These are phyloP conservation scores for Steinernema carpocapsae DNA, from an alignment of 2,888 invertebrate genomes.

Conservation along the genomic window DNA sequence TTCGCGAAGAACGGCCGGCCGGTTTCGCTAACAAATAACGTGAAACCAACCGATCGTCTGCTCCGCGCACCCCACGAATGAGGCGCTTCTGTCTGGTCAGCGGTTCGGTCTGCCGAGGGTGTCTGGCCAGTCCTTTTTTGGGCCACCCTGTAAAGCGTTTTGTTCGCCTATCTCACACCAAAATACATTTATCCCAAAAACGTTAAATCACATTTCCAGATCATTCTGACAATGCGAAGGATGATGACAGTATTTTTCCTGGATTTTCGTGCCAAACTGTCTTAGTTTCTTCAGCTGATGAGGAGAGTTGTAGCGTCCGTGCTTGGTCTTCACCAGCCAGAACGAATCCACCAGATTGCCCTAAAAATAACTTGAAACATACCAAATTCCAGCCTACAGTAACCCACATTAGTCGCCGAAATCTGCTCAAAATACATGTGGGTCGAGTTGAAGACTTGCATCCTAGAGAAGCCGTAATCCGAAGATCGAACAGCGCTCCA, in stretches of 20 bases:
- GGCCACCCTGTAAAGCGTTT: no score
- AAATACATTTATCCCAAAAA: no score
- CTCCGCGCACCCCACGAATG: no score
- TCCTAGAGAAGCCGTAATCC: conserved; percentile 76
- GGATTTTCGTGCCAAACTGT: not conserved
- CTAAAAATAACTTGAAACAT: conserved; percentile 38
- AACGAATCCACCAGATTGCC: conserved; percentile 53
- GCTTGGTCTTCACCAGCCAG: conserved; percentile 49
- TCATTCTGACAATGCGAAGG: conserved; percentile 13
- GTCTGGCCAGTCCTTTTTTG: no score
- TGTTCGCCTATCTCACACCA: no score
- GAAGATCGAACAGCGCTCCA: conserved; percentile 82
- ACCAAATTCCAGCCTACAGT: not conserved
- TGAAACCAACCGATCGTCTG: no score
- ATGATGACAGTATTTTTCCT: not conserved
- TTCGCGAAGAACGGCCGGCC: no score
- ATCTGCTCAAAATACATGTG: conserved; percentile 89
- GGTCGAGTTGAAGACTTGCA: conserved; percentile 78
- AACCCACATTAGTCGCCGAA: conserved; percentile 71
- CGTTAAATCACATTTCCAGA: no score
- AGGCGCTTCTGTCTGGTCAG: no score
- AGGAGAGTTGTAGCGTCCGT: conserved; percentile 17
- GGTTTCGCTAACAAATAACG: no score
- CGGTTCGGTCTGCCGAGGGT: no score
- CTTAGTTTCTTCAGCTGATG: not conserved